Base-by-base conservation (phyloP, 2,113 vertebrate species). In the Pseudolaguvia tuberculata region DNA sequence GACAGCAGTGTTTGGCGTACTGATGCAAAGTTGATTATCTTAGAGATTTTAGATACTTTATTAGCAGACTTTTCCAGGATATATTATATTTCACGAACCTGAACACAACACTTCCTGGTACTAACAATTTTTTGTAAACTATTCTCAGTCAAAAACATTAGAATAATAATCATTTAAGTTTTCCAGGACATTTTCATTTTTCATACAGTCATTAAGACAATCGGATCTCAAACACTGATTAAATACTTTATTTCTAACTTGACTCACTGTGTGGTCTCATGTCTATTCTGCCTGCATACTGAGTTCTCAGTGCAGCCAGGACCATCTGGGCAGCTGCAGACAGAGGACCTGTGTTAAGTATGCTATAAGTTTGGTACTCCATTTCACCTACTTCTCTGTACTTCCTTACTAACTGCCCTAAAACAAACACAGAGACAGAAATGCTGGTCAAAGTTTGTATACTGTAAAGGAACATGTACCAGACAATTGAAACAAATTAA, bases 321-420 rank as follows among this genome's bases (percentile, higher is more conserved):
- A 98, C 88, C 86, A 81, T 94, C 86, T 91, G 92, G 42, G 93
- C 95, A 1, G 70, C 80, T 79, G 53, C 79, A 83, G 95, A 98
- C n/a, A 96, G 88, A 6, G 90, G 90, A n/a, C 79, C 84, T 52
- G 83, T 66, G 85, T 84, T 88, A 87, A 86, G 71, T 29, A 85
- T 85, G 77, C 82, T 78, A 74, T 62, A 52, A 31, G 72, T 51
- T 20, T 31, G 75, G 58, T 20, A 48, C 66, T 94, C 92, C 94
- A 94, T 95, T 75, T 86, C 75, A 18, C 31, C 23, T 59, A 55
- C 66, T 51, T 57, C 21, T 50, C 23, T 51, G 29, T 51, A 31
- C 42, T 51, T 20, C 23, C 56, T 63, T 29, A 71, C 76, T 78
- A 65, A 20, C 77, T 39, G 58, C 27, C 27, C 58, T 82, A 56